Evolutionary conservation across 2,113 vertebrate genomes (phyloP).

Genomic region (Pontoporia blainvillei): DNA sequence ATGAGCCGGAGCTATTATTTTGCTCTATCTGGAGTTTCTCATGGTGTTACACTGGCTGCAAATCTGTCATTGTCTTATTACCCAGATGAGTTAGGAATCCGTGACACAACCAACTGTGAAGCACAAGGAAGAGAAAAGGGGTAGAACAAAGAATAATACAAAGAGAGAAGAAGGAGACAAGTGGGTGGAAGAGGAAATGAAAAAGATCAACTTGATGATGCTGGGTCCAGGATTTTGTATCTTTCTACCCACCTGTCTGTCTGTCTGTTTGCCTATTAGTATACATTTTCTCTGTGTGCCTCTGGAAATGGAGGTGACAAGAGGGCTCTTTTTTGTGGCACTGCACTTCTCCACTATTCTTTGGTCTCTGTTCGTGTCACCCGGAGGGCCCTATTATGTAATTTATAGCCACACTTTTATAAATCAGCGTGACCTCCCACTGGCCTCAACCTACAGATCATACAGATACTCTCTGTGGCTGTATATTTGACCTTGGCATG

Average conservation of each 20-base stretch:
- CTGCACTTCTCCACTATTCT: neutral
- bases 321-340: neutral
- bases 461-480: neutral
- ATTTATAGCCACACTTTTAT: neutral
- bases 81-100: neutral
- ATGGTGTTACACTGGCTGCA: neutral
- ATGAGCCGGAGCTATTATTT: neutral
- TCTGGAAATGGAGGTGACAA: neutral
- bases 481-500: neutral
- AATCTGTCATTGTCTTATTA: neutral
- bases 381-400: neutral
- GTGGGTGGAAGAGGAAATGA: neutral
- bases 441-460: neutral
- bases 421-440: neutral
- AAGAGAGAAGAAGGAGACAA: neutral
- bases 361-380: neutral
- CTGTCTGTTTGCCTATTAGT: neutral
- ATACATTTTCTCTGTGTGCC: neutral
- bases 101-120: neutral
- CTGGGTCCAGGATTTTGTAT: neutral
- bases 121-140: neutral
- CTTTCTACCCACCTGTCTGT: neutral
- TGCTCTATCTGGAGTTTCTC: conserved; percentile 15
- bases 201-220: neutral
- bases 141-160: neutral